Evolutionary conservation across 35 echinoderm and acorn worm species (phyloP), one percentile per base, ranked within the genome.

Genomic region (Eucidaris tribuloides): DNA sequence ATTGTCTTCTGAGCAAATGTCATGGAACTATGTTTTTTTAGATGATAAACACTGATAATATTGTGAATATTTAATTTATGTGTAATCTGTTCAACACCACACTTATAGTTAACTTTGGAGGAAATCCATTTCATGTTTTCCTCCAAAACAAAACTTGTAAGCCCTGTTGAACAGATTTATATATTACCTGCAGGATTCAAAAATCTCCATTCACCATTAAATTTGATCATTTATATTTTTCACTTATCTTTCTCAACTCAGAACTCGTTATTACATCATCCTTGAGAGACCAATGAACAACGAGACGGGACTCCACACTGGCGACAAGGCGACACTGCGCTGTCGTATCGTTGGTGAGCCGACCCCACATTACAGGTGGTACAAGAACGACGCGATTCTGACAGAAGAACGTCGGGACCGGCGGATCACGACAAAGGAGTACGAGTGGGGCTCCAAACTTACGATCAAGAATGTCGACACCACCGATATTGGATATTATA

Each of bases 371-470:
- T 93, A 93, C 83, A 80, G 40, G 34, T 99, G 96, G 96, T 99
- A 39, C 58, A 99, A 99, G 59, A 99, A 99, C 31, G 96, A 99
- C 27, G 91, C 77, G 1, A 48, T 60, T 7, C 77, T 99, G 40
- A 83, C 80, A 14, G 79, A 82, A 46, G 84, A 91, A 39, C 50
- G 85, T 5, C 27, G 62, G 42, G 87, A 86, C 14, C 78, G 64
- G 34, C 66, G 89, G 19, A 91, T 91, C 42, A 92, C 84, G 3
- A 91, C 87, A 62, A 91, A 71, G 49, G 40, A 71, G 20, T 89
- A 87, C 46, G 86, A 89, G 11, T 99, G 96, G 96, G 96, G 96
- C 33, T 99, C 96, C 2, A 92, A 85, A 30, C 70, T 99, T 27
- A 83, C 77, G 18, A 99, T 99, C 5, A 72, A 55, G 27, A 82